Conservation (phyloP, 2,113 vertebrate species). For the Corythornis vintsioides region DNA sequence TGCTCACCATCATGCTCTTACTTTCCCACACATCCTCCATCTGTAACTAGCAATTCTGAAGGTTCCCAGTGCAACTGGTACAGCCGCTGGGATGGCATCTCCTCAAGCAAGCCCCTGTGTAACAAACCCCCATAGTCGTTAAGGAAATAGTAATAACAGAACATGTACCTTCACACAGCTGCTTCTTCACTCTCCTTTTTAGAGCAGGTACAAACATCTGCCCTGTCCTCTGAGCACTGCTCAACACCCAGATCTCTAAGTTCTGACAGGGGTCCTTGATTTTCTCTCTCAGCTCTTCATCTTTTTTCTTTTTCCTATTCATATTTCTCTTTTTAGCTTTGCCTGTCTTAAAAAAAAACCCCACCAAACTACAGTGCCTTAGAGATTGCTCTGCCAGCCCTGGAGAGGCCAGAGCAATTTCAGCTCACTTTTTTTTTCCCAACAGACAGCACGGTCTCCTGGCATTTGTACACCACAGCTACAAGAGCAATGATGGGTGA, state of each 20-base stretch:
- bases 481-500: background rate
- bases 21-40: background rate
- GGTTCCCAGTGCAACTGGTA: background rate
- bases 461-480: rapidly evolving
- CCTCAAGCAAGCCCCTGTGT: rapidly evolving
- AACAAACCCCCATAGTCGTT: background rate
- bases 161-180: background rate
- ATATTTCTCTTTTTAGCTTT: background rate
- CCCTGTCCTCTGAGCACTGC: rapidly evolving
- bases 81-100: background rate
- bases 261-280: background rate
- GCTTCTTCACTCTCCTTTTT: background rate
- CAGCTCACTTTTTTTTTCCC: background rate
- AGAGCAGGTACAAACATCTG: rapidly evolving
- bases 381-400: background rate
- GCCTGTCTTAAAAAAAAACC: background rate
- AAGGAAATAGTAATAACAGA: background rate
- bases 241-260: background rate
- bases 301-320: background rate
- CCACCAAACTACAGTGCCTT: background rate
- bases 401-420: background rate
- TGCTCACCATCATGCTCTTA: background rate
- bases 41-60: background rate
- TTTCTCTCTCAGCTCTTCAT: background rate
- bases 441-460: rapidly evolving